phyloP scores from a whole-genome alignment of 2,797 vertebrate genomes.

The Yasuhikotakia modesta region DNA sequence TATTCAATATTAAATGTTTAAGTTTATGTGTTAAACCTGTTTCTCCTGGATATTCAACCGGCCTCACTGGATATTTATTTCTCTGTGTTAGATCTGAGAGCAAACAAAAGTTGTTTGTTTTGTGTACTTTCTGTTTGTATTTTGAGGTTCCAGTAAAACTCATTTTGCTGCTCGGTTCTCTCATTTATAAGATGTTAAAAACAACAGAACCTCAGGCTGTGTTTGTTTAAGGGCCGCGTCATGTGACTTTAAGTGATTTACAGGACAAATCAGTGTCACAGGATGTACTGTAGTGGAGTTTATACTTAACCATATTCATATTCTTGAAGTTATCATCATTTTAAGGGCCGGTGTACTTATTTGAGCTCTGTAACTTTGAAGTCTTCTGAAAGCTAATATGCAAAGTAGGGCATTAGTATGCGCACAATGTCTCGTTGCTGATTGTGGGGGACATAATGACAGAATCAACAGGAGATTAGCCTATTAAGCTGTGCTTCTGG shows the following conservation, averaged over 20 bases:
- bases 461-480: slow-evolving; percentile 69
- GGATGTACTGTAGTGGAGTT: neutral
- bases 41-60: neutral
- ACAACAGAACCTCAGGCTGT: slow-evolving; percentile 25
- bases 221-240: slow-evolving; percentile 3
- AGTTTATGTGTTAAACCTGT: no score
- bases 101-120: neutral
- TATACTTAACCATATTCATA: neutral
- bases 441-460: slow-evolving; percentile 59
- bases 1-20: no score
- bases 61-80: neutral
- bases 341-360: neutral
- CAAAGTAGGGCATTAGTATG: slow-evolving; percentile 70
- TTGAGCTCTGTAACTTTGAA: slow-evolving; percentile 44
- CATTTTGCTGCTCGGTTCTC: slow-evolving; percentile 20
- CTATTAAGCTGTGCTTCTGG: slow-evolving; percentile 77
- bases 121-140: neutral
- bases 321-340: neutral
- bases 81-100: neutral
- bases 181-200: slow-evolving; percentile 39
- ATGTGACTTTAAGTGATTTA: slow-evolving; percentile 17
- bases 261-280: slow-evolving; percentile 7
- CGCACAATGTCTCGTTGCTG: slow-evolving; percentile 53
- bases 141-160: slow-evolving; percentile 31
- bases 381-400: slow-evolving; percentile 72